Evolutionary conservation across 2,113 vertebrate genomes (phyloP).

Genomic region (Chinchilla lanigera): DNA sequence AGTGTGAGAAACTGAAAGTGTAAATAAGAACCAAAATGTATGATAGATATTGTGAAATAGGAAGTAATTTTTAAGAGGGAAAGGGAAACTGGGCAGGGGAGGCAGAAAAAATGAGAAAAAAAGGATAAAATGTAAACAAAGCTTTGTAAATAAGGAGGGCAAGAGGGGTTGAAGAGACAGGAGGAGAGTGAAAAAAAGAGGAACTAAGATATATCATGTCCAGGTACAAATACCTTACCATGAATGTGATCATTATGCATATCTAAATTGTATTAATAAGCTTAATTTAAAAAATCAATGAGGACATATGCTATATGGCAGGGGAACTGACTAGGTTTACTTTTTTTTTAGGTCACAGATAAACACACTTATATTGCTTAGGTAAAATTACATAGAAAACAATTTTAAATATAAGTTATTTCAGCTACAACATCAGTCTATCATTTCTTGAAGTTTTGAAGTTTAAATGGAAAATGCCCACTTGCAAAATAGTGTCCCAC

Average conservation of each 20-base stretch:
- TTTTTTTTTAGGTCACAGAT: constrained; percentile 1
- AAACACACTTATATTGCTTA: constrained; percentile 48
- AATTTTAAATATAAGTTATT: neutral
- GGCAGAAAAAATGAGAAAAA: neutral
- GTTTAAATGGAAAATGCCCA: neutral
- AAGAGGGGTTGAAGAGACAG: neutral
- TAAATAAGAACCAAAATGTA: neutral
- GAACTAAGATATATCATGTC: neutral
- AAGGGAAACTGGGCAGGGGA: neutral
- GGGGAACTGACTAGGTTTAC: constrained; percentile 2
- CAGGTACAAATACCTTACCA: neutral
- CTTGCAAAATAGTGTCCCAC: neutral
- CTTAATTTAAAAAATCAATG: constrained; percentile 13
- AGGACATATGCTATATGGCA: neutral
- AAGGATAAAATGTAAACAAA: neutral
- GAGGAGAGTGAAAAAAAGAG: too few relatives aligned
- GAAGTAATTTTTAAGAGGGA: neutral
- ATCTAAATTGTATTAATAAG: neutral
- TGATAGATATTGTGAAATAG: neutral
- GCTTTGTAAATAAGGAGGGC: neutral
- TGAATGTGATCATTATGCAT: neutral
- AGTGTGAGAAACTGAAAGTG: neutral
- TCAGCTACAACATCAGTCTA: neutral
- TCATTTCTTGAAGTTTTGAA: neutral
- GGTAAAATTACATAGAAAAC: neutral